phyloP scores from a whole-genome alignment of 1,140 invertebrate genomes.

The Phenacoccus solenopsis region DNA sequence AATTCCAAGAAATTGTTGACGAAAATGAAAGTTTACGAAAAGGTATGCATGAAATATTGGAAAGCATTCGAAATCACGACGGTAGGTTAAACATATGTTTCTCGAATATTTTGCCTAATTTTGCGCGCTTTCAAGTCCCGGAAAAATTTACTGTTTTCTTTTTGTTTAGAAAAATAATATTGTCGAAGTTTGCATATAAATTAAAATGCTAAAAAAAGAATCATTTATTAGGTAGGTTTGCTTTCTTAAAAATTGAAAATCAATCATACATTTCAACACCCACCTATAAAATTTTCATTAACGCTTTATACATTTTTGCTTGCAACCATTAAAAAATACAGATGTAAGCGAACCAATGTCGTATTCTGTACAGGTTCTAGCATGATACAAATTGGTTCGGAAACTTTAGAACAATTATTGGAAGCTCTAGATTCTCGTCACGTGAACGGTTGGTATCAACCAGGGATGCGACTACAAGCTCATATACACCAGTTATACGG shows the following conservation, averaged over 20 bases:
- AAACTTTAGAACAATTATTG: constrained; percentile 43
- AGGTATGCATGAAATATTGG: constrained; percentile 52
- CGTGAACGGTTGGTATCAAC: constrained; percentile 58
- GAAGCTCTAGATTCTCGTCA: constrained; percentile 52
- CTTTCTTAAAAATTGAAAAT: not conserved
- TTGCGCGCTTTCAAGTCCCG: not conserved
- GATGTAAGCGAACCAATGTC: not conserved
- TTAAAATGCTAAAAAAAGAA: not conserved
- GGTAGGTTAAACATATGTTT: constrained; percentile 32
- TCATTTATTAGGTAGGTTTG: not conserved
- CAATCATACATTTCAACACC: not conserved
- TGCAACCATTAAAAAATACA: too few species aligned
- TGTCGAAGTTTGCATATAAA: not conserved
- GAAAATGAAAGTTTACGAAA: constrained; percentile 58
- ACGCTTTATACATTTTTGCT: not conserved
- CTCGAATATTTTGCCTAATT: not conserved
- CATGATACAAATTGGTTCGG: constrained; percentile 39
- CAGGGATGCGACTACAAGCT: constrained; percentile 54
- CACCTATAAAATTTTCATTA: not conserved
- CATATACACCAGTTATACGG: constrained; percentile 48
- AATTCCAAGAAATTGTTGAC: constrained; percentile 42
- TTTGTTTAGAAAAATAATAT: not conserved
- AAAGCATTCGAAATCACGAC: constrained; percentile 44
- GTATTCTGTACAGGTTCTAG: constrained; percentile 31
- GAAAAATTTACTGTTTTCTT: not conserved